Conservation (phyloP, 2,888 invertebrate genomes). For the Drosophila paranaensis region DNA sequence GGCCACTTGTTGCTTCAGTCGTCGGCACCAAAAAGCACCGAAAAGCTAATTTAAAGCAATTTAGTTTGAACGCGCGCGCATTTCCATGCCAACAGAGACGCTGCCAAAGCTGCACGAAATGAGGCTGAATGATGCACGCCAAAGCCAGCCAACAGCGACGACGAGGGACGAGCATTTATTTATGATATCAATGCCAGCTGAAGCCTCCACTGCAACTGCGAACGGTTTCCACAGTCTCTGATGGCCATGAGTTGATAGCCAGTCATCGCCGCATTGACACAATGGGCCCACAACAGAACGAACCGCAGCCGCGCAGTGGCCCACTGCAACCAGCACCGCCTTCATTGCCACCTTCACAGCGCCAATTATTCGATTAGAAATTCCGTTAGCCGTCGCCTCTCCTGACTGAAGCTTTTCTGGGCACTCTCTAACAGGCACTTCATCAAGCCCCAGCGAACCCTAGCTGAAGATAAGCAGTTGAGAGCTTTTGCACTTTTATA, state of each 20-base stretch:
- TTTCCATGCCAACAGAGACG: slow-evolving; percentile 69
- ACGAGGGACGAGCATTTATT: slow-evolving; percentile 64
- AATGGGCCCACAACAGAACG: slow-evolving; percentile 48
- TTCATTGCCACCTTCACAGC: slow-evolving; percentile 24
- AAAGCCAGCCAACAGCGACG: slow-evolving; percentile 36
- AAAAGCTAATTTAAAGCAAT: slow-evolving; percentile 83
- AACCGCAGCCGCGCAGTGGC: slow-evolving; percentile 12
- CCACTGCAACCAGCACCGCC: slow-evolving; percentile 20
- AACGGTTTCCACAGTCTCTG: slow-evolving; percentile 36
- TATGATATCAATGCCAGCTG: slow-evolving; percentile 70
- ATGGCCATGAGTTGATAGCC: slow-evolving; percentile 77
- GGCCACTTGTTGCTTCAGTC: slow-evolving; percentile 63
- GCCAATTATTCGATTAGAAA: slow-evolving; percentile 75
- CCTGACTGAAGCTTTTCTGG: slow-evolving; percentile 28
- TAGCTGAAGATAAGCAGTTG: too few relatives aligned
- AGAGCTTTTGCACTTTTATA: not conserved
- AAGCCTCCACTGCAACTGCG: slow-evolving; percentile 23
- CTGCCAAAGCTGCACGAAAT: slow-evolving; percentile 68
- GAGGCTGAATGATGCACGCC: slow-evolving; percentile 70
- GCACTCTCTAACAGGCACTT: not conserved
- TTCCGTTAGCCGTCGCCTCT: slow-evolving; percentile 57
- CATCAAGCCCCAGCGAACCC: slow-evolving; percentile 1
- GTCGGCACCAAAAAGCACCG: slow-evolving; percentile 64
- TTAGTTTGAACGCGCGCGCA: slow-evolving; percentile 80
- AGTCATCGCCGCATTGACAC: slow-evolving; percentile 70